These are phyloP conservation scores for Galendromus occidentalis DNA, from an alignment of 1,140 invertebrate genomes.

Conservation along the genomic window DNA sequence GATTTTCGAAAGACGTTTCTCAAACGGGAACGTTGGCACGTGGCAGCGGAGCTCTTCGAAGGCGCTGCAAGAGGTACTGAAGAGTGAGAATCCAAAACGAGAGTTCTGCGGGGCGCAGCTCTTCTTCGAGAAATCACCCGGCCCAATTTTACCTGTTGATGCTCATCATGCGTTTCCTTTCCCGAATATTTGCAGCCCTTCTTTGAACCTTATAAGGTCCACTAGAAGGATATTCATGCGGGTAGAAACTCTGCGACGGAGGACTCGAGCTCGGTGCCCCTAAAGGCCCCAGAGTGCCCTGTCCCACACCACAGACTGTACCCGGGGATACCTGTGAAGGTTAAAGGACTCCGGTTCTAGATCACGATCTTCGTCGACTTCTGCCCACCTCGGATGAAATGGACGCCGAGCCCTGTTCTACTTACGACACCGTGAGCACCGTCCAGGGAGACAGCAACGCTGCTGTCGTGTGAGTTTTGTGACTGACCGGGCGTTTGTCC, in stretches of 20 bases:
- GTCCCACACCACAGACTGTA: background rate
- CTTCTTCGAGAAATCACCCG: too few relatives aligned
- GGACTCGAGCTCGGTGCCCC: background rate
- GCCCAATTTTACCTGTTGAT: slow-evolving; percentile 12
- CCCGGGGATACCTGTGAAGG: slow-evolving; percentile 4
- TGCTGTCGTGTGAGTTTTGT: background rate
- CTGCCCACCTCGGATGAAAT: background rate
- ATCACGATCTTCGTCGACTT: background rate
- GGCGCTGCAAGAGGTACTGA: slow-evolving; percentile 43
- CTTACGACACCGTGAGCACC: slow-evolving; percentile 11
- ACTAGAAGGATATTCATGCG: slow-evolving; percentile 12
- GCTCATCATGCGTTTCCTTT: slow-evolving; percentile 84
- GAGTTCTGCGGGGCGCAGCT: too few relatives aligned
- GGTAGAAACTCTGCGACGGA: slow-evolving; percentile 6
- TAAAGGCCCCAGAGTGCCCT: background rate
- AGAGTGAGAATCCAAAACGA: too few relatives aligned
- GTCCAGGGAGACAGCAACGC: background rate
- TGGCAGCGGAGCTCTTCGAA: slow-evolving; percentile 82
- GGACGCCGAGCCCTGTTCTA: background rate
- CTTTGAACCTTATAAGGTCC: slow-evolving; percentile 34
- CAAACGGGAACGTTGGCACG: slow-evolving; percentile 94
- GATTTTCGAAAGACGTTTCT: slow-evolving; percentile 89
- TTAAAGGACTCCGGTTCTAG: background rate
- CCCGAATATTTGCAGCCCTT: slow-evolving; percentile 72
- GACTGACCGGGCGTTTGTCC: background rate